Conservation (phyloP, 2,113 vertebrate species). For the Bujurquina vittata region DNA sequence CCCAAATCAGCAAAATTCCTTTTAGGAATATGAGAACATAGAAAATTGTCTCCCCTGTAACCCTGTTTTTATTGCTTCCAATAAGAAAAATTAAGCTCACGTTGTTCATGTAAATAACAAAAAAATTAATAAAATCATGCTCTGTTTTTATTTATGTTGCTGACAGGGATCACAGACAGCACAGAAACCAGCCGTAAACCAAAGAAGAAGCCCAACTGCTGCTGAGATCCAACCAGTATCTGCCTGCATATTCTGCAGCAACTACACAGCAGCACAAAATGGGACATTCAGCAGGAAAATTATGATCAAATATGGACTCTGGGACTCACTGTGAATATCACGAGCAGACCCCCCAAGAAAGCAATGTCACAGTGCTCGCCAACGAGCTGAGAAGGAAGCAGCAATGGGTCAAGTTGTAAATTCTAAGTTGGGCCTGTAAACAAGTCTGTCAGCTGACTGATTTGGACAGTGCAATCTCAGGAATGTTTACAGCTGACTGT, state of each 20-base stretch:
- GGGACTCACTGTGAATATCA: background rate
- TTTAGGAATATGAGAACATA: background rate
- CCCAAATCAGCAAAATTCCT: background rate
- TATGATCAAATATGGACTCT: background rate
- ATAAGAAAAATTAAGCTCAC: background rate
- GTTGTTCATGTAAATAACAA: background rate
- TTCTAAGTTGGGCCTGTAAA: slow-evolving; percentile 25
- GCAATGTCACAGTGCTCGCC: background rate
- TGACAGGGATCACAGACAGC: slow-evolving; percentile 85
- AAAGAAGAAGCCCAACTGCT: slow-evolving; percentile 86
- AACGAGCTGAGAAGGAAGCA: slow-evolving; percentile 8
- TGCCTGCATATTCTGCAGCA: background rate
- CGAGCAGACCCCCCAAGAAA: background rate
- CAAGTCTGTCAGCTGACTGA: slow-evolving; percentile 18
- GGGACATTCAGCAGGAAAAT: background rate
- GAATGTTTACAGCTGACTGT: slow-evolving; percentile 33
- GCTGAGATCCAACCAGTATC: slow-evolving; percentile 59
- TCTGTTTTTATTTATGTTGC: background rate
- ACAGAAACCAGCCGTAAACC: slow-evolving; percentile 77
- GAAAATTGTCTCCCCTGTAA: background rate
- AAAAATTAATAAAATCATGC: background rate
- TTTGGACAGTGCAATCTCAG: slow-evolving; percentile 11
- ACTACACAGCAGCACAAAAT: background rate
- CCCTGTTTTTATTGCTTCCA: background rate
- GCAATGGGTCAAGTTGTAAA: background rate